Evolutionary conservation across 2,797 vertebrate species (phyloP), one percentile per base, ranked within the genome.

Genomic region (Premnoplex brunnescens): DNA sequence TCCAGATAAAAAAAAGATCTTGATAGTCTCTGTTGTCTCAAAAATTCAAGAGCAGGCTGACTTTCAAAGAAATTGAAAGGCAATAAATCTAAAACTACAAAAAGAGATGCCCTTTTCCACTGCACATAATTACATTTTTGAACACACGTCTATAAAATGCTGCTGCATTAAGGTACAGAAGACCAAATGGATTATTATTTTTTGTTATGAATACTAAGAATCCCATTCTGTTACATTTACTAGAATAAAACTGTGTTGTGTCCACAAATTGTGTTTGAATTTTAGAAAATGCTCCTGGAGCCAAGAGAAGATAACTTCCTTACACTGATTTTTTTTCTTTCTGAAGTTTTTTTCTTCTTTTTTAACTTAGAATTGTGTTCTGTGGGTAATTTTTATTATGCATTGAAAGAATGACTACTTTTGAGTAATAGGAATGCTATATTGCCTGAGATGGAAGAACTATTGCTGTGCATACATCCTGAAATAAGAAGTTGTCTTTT

Each of bases 321-420:
- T 90, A 21, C 90, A 4, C 30, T 92, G 48, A 90, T 68, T 89
- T 94, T 82, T 82, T 83, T 79, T 28, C 26, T 74, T 59, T 56
- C 6, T 3, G 19, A 32, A 16, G 71, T 68, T 37, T 73, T 72
- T 55, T 67, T 68, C n/a, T 62, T 63, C 37, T 64, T 75, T 52
- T 68, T 55, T 59, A 60, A 52, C 80, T 93, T 88, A 54, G n/a
- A 86, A 89, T 69, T 97, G 86, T 96, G 58, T 93, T 91, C 82
- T 95, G 30, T 89, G 41, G n/a, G 87, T 91, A 88, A 94, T 95
- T 96, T 96, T 96, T 97, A 95, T 97, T 96, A 93, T 90, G 76
- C 86, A 95, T 97, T 91, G 69, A 91, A 84, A 92, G 85, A 91
- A 92, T 78, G 66, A 63, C 87, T 90, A 56, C 60, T 91, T 96